Evolutionary conservation across 2,888 invertebrate species (phyloP).

Genomic region (Dryocosmus kuriphilus): DNA sequence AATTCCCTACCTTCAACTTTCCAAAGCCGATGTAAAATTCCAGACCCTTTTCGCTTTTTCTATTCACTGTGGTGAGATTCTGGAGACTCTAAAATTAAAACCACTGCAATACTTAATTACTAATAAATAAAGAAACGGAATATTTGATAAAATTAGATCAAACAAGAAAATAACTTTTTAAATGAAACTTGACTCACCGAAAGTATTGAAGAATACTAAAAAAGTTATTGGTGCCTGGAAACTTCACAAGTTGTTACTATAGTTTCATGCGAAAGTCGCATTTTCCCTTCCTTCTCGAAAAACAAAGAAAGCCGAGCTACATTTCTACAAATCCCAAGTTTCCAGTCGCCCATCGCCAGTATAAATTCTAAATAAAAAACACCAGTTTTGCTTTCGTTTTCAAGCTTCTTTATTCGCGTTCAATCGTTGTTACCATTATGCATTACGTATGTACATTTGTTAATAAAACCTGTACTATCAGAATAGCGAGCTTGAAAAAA

Average conservation of each 20-base stretch:
- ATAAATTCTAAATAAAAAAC: background rate
- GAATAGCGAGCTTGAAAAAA: conserved; percentile 48
- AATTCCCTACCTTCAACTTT: no score
- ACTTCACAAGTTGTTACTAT: background rate
- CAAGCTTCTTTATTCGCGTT: conserved; percentile 61
- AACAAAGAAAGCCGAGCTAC: background rate
- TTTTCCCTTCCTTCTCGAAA: background rate
- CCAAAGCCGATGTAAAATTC: no score
- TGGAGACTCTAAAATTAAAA: no score
- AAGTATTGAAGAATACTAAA: background rate
- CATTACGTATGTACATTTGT: conserved; percentile 72
- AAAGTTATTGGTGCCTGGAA: background rate
- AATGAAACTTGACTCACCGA: background rate
- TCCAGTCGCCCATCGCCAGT: conserved; percentile 24
- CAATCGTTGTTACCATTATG: conserved; percentile 69
- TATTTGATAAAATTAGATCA: no score
- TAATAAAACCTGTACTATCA: conserved; percentile 53
- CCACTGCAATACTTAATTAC: no score
- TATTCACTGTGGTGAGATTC: no score
- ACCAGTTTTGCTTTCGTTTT: background rate
- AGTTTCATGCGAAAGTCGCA: background rate
- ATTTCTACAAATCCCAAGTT: background rate
- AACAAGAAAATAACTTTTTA: no score
- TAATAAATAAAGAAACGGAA: no score
- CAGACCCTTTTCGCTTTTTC: no score